Evolutionary conservation across 2,888 invertebrate species (phyloP).

Genomic region (Dione vanillae): DNA sequence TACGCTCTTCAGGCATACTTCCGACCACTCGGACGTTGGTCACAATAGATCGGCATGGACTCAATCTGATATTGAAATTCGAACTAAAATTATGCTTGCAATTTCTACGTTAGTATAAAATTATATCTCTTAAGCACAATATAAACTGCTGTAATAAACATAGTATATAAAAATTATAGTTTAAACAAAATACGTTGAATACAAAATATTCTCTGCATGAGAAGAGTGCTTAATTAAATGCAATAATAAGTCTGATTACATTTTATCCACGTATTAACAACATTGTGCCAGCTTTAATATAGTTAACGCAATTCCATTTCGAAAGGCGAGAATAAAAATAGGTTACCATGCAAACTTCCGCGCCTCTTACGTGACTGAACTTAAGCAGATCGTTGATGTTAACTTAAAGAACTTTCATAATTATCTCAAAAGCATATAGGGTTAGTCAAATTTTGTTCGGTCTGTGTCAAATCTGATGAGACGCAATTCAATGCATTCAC

Average conservation of each 20-base stretch:
- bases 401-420: conserved; percentile 59
- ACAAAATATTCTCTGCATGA: too few relatives aligned
- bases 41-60: conserved; percentile 72
- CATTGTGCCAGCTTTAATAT: conserved; percentile 42
- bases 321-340: conserved; percentile 48
- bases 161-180: neutral
- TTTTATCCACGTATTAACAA: conserved; percentile 39
- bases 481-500: conserved; percentile 72
- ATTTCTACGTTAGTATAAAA: conserved; percentile 45
- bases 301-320: conserved; percentile 48
- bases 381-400: conserved; percentile 52
- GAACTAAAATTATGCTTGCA: conserved; percentile 63
- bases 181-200: neutral
- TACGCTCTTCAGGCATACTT: conserved; percentile 66
- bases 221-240: neutral
- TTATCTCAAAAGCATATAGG: conserved; percentile 60
- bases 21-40: conserved; percentile 72
- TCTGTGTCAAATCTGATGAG: conserved; percentile 57
- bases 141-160: neutral
- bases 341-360: conserved; percentile 48
- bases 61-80: conserved; percentile 79
- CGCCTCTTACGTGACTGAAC: conserved; percentile 49
- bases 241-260: conserved; percentile 17
- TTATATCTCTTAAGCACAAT: neutral
- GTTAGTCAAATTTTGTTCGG: conserved; percentile 56